Base-by-base conservation (phyloP, 2,797 vertebrate species). In the Triplophysa bombifrons region DNA sequence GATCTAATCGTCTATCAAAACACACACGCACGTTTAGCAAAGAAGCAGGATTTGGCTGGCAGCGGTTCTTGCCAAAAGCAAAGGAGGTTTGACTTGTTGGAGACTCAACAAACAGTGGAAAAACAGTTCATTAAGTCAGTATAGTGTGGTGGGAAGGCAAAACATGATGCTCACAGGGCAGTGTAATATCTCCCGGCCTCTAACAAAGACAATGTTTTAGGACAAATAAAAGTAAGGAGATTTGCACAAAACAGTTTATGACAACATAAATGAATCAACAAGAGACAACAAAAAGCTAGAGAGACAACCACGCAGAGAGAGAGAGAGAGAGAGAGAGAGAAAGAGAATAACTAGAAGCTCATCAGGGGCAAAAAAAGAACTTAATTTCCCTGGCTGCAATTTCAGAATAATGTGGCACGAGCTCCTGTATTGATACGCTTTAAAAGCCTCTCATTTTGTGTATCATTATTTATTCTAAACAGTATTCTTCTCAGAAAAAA, bases 401-500 rank as follows among this genome's bases (percentile, higher is more conserved):
- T 85, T 90, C 80, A 68, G 84, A 76, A 84, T 85, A 84, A 86
- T 88, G 88, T 80, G 85, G 85, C 88, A n/a, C 85, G 84, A 85
- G 87, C 88, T 87, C 85, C 88, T 90, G 89, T 76, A 82, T 69
- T 76, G 69, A 88, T 86, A 83, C 84, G 82, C 81, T 48, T 85
- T 90, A 89, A 92, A 92, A 90, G 85, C 83, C 83, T 70, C 87
- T 90, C 86, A 81, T 89, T 92, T 86, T 85, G 88, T 84, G 79
- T 82, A 74, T 80, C 80, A 88, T 92, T 91, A 91, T 91, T 91
- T 91, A 92, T 92, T 90, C 88, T 84, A 91, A 91, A 92, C 88
- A 90, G 72, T 85, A 83, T 90, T 84, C 82, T 81, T 85, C 84
- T 85, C 56, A 60, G 38, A 22, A 69, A 86, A 90, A 90, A 89